Conservation (phyloP, 1,140 invertebrate species). For the Hermetia illucens region DNA sequence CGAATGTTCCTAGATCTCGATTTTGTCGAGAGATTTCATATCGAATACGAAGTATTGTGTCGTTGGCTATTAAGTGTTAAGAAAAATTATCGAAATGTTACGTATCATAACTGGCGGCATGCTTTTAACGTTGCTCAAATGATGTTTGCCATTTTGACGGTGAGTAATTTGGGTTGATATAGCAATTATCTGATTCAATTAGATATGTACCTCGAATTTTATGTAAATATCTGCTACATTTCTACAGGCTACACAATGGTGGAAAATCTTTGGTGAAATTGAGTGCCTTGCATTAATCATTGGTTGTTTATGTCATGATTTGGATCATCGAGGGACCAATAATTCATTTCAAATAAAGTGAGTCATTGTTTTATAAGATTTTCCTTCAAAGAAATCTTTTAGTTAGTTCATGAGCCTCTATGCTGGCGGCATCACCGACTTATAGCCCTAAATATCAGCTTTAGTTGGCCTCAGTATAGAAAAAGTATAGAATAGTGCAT, state of each 20-base stretch:
- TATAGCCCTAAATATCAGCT: too few relatives aligned
- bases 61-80: slow-evolving; percentile 88
- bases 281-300: slow-evolving; percentile 89
- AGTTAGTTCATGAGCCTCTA: too few relatives aligned
- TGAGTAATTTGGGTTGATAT: slow-evolving; percentile 32
- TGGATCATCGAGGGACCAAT: slow-evolving; percentile 92
- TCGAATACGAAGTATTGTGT: slow-evolving; percentile 77
- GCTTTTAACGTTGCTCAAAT: slow-evolving; percentile 93
- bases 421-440: too few relatives aligned
- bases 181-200: background rate
- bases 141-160: slow-evolving; percentile 88
- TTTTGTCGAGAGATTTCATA: slow-evolving; percentile 78
- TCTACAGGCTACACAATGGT: slow-evolving; percentile 72
- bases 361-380: slow-evolving; percentile 30
- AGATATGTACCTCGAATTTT: background rate
- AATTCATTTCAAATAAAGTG: slow-evolving; percentile 97
- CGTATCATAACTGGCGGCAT: slow-evolving; percentile 94
- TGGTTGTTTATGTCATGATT: slow-evolving; percentile 90
- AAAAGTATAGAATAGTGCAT: too few relatives aligned
- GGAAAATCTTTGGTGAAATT: slow-evolving; percentile 81
- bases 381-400: too few relatives aligned
- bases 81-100: slow-evolving; percentile 93
- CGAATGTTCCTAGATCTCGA: slow-evolving; percentile 86
- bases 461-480: too few relatives aligned
- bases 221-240: background rate